Base-by-base conservation (phyloP, 1,140 invertebrate genomes). In the Helicoverpa zea region DNA sequence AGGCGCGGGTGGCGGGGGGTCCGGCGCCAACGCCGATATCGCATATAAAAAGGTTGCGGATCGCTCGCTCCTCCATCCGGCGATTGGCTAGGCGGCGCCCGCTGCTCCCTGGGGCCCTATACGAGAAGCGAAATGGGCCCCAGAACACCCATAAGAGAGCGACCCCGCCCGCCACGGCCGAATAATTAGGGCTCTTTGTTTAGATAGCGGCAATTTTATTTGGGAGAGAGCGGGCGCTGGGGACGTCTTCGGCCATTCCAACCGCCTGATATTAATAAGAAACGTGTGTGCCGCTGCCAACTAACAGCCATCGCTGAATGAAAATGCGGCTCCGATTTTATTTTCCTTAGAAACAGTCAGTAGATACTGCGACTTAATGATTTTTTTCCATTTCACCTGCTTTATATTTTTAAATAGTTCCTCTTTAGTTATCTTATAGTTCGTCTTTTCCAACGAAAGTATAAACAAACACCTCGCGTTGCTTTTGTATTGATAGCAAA, bases 141-240 rank as follows among this genome's bases (percentile, higher is more conserved):
- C 95, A 88, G 91, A 94, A 94, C 94, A 94, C 93, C 94, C 95
- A 94, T 95, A 95, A 95, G 94, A 94, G 93, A 95, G 92, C 92
- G 91, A 94, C 95, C 93, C 93, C 94, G 91, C 93, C 94, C 94
- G 94, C 94, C 94, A 94, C 93, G 93, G 94, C 93, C 95, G 95
- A 95, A 95, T 95, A 95, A 95, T 95, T 95, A 95, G 95, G 94
- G 95, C 95, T 95, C 95, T 95, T 95, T 95, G 95, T 95, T 95
- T 95, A 95, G 94, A 95, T 95, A 95, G 94, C 94, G 91, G 92
- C 95, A 95, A 94, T 95, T 95, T 95, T 95, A 95, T 95, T 95
- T 95, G 94, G 94, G 92, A 94, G 93, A 94, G 92, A 94, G 90
- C 94, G 90, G 91, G 87, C 92, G 87, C 91, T 87, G 76, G 92